Evolutionary conservation across 2,797 vertebrate genomes (phyloP), one percentile per base, ranked within the genome.

Genomic region (Sebastes iracundus): DNA sequence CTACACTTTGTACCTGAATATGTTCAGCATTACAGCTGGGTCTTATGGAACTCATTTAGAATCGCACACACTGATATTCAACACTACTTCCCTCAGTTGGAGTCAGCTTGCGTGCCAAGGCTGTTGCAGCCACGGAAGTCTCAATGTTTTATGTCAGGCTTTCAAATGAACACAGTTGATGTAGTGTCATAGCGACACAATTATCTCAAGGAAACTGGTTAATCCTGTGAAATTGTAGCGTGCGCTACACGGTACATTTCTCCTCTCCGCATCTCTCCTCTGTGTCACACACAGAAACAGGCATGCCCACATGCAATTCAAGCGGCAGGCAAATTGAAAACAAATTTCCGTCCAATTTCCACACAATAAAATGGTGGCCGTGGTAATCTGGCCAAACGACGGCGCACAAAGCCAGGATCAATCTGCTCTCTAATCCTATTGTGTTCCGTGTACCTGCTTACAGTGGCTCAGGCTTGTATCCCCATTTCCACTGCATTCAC

Each of bases 341-440:
- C 89, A 93, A 87, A 93, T 92, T 92, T 90, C 77, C 61, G 81
- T 91, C 90, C 90, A 93, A 92, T 94, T 93, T 92, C 75, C 89
- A 86, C 91, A 93, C 90, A 94, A 91, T 93, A 74, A 87, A 89
- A 92, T 27, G 55, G 85, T 52, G 75, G 86, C 82, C 62, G 64
- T 83, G 83, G 90, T 93, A 94, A 94, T 93, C 92, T 93, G 86
- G 88, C 88, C 90, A 82, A 91, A 88, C 71, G 61, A 75, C 85
- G 84, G 77, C 82, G 27, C 91, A 92, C 91, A 93, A 92, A 93
- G 89, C 90, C 90, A 49, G 91, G 90, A 93, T 95, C 93, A 95
- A 92, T 88, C 90, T 91, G 55, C 75, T 81, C 89, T 86, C 77
- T 93, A 92, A 92, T 92, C 90, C 93, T 90, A 93, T 94, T 95